A percentile compares a stretch with the other conserved stretches of the same genome.
Conservation (phyloP, 2,113 vertebrate genomes). For the Myiopsitta monachus region DNA sequence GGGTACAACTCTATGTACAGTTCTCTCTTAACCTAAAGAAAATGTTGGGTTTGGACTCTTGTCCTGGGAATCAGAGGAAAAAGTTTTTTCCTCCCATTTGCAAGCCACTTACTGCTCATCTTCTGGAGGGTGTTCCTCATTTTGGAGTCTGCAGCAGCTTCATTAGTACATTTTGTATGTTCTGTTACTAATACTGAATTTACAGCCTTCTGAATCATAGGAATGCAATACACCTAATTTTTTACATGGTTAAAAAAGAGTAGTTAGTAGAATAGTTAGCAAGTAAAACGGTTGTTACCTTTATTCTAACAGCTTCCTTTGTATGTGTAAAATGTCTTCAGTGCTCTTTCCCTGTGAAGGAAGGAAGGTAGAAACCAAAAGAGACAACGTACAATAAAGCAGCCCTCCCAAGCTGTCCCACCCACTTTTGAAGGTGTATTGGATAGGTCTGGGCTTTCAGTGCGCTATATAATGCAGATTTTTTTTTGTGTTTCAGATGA, state of each 20-base stretch:
- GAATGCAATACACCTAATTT: neutral
- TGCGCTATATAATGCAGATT: neutral
- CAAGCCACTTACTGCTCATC: neutral
- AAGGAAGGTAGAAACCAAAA: neutral
- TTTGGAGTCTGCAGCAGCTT: neutral
- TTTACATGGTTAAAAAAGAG: neutral
- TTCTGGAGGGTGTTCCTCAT: neutral
- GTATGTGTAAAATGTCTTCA: neutral
- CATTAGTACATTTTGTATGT: neutral
- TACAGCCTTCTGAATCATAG: neutral
- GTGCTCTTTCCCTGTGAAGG: neutral
- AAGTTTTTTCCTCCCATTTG: neutral
- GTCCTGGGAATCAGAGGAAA: neutral
- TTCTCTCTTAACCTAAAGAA: neutral
- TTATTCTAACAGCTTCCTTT: neutral
- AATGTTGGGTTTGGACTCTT: neutral
- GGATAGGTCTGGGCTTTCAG: neutral
- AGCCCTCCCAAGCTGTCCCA: neutral
- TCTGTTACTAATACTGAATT: neutral
- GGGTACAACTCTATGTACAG: neutral
- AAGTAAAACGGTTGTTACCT: neutral
- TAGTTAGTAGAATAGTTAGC: neutral
- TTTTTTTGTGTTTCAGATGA: neutral
- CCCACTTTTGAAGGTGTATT: neutral
- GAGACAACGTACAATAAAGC: neutral